Conservation (phyloP, 1,140 invertebrate genomes). For the Neuroterus valhalla region DNA sequence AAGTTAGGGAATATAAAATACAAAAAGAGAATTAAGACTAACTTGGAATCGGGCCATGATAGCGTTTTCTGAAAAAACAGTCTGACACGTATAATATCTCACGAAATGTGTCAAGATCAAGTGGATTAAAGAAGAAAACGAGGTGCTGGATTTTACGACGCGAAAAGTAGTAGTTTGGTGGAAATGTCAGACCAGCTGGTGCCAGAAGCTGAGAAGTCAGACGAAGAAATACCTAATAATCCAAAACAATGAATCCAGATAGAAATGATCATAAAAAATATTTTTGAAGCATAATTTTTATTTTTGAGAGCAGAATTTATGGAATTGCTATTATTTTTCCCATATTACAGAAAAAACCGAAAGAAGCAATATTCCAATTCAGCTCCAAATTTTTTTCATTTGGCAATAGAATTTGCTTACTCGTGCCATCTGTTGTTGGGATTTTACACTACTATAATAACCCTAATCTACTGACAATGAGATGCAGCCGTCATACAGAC, state of each 20-base stretch:
- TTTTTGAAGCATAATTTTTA: not conserved
- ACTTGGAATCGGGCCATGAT: slow-evolving; percentile 8
- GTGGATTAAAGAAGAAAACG: slow-evolving; percentile 11
- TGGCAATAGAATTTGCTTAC: not conserved
- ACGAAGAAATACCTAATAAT: not conserved
- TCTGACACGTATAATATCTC: not conserved
- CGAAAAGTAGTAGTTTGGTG: not conserved
- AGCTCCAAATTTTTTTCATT: not conserved
- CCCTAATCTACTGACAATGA: no score
- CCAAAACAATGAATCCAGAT: not conserved
- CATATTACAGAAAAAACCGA: not conserved
- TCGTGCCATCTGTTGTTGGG: slow-evolving; percentile 2
- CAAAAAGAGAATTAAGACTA: not conserved
- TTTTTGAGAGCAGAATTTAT: not conserved
- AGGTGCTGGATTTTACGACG: slow-evolving; percentile 10
- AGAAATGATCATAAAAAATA: no score
- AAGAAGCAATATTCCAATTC: not conserved
- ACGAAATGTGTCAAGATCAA: not conserved
- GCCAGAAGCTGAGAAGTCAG: not conserved
- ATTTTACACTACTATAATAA: not conserved
- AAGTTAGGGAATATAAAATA: not conserved
- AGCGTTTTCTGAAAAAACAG: not conserved
- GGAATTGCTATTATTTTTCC: not conserved
- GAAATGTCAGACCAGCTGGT: not conserved
- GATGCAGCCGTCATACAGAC: no score